Conservation (phyloP, 1,140 invertebrate species). For the Mesaphorura yosii region DNA sequence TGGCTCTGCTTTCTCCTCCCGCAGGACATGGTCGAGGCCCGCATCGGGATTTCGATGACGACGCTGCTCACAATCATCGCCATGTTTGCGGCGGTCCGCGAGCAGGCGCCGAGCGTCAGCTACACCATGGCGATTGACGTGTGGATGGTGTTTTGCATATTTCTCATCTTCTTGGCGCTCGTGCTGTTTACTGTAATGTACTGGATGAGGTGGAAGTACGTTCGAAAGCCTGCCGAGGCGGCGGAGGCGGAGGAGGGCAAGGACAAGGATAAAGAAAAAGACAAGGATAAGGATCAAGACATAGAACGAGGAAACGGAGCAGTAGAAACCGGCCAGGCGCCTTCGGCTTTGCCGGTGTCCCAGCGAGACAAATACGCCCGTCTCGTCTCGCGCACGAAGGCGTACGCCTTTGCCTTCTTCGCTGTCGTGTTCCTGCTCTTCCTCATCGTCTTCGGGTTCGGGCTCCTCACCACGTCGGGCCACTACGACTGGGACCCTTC, state of each 20-base stretch:
- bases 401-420: not conserved
- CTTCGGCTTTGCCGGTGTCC: too few species aligned
- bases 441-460: not conserved
- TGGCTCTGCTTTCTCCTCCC: slow-evolving; percentile 31
- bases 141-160: slow-evolving; percentile 39
- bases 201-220: not conserved
- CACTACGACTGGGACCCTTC: not conserved
- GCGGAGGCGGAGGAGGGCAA: not conserved
- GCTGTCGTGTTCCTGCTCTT: not conserved
- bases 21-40: slow-evolving; percentile 23
- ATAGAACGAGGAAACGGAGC: not conserved
- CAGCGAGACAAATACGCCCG: not conserved
- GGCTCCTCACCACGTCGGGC: not conserved
- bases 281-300: not conserved
- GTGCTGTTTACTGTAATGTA: slow-evolving; percentile 39
- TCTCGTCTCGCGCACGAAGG: not conserved
- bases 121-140: slow-evolving; percentile 38
- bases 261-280: not conserved
- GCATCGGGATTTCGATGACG: slow-evolving; percentile 31
- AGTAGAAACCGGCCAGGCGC: not conserved
- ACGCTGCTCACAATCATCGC: slow-evolving; percentile 31
- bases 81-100: slow-evolving; percentile 31
- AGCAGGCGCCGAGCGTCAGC: slow-evolving; percentile 8
- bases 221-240: not conserved
- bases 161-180: slow-evolving; percentile 40